Evolutionary conservation across 2,888 invertebrate genomes (phyloP).

Genomic region (Amiota communis): DNA sequence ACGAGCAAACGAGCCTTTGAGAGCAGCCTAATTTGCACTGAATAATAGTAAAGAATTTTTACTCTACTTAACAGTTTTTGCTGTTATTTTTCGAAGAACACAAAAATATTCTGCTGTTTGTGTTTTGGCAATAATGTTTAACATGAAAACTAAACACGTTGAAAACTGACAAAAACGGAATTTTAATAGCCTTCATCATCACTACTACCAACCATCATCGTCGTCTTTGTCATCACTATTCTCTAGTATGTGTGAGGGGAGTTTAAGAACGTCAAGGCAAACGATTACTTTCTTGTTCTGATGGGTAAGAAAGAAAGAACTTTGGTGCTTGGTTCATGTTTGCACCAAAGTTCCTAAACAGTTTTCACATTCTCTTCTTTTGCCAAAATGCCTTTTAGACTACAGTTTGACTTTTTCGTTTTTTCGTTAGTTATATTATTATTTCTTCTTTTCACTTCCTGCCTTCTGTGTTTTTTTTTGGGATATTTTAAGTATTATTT

Average conservation of each 20-base stretch:
- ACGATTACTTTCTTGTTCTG: not conserved
- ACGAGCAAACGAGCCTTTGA: not conserved
- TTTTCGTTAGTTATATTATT: not conserved
- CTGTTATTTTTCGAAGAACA: too few relatives aligned
- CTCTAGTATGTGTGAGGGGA: too few relatives aligned
- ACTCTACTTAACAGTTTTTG: not conserved
- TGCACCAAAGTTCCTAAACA: slow-evolving; percentile 20
- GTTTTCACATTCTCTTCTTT: too few relatives aligned
- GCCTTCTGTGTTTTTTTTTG: not conserved
- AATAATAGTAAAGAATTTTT: not conserved
- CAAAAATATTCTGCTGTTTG: not conserved
- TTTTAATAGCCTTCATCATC: slow-evolving; percentile 18
- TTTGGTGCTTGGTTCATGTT: slow-evolving; percentile 13
- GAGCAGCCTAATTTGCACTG: not conserved
- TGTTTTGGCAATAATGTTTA: slow-evolving; percentile 19
- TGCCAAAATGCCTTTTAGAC: too few relatives aligned
- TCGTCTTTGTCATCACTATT: too few relatives aligned
- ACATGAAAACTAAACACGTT: slow-evolving; percentile 19
- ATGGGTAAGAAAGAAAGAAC: too few relatives aligned
- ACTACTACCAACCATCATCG: not conserved
- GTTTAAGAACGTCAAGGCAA: not conserved
- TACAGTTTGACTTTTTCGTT: not conserved
- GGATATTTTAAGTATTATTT: slow-evolving; percentile 24
- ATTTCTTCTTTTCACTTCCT: slow-evolving; percentile 11
- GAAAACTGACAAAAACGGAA: slow-evolving; percentile 19